Evolutionary conservation across 2,113 vertebrate genomes (phyloP).

Genomic region (Petaurus breviceps): DNA sequence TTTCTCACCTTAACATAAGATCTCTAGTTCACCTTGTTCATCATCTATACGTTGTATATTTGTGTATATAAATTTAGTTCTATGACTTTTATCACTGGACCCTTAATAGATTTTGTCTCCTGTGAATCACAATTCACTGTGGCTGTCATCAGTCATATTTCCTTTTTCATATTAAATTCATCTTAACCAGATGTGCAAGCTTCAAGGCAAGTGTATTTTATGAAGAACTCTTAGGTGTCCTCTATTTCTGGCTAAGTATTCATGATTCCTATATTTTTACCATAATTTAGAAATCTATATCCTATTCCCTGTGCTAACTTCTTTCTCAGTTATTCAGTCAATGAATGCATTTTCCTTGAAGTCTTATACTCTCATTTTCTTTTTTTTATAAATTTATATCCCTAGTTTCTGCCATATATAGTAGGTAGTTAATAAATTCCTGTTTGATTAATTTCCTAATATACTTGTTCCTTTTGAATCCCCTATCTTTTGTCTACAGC

Average conservation of each 20-base stretch:
- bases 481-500: background rate
- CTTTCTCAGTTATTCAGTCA: background rate
- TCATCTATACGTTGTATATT: background rate
- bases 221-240: background rate
- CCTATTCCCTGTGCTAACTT: background rate
- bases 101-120: background rate
- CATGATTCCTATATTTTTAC: background rate
- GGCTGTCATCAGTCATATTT: background rate
- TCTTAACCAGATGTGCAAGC: background rate
- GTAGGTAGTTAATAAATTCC: background rate
- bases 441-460: background rate
- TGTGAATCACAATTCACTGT: background rate
- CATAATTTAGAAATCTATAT: background rate
- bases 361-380: background rate
- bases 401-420: background rate
- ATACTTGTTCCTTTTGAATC: background rate
- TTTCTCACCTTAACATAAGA: background rate
- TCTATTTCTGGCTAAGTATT: background rate
- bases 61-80: background rate
- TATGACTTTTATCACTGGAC: background rate
- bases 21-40: background rate
- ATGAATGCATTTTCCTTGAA: background rate
- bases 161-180: background rate
- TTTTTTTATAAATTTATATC: background rate
- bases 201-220: background rate